A percentile compares a stretch with the other conserved stretches of the same genome.
Conservation (phyloP, 2,113 vertebrate genomes). For the Rhabdomys dilectus region DNA sequence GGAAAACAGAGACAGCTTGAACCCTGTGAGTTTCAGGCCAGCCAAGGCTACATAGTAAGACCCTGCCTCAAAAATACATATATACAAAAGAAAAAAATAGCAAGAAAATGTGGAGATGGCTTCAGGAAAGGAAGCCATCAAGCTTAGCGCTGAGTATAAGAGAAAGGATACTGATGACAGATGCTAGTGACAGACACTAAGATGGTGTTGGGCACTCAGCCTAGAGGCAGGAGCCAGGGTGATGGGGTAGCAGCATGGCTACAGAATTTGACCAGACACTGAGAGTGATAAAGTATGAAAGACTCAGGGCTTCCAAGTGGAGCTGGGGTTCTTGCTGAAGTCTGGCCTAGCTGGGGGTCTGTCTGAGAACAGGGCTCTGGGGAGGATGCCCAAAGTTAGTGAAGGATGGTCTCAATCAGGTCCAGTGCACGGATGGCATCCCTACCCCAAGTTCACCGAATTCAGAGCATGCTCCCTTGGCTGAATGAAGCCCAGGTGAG, state of each 20-base stretch:
- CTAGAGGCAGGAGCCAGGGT: not conserved
- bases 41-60: not conserved
- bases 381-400: not conserved
- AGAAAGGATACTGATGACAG: not conserved
- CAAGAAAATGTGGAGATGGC: not conserved
- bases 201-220: not conserved
- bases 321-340: not conserved
- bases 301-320: not conserved
- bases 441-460: not conserved
- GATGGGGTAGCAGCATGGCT: not conserved
- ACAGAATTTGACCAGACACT: not conserved
- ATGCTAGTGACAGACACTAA: not conserved
- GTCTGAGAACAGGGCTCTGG: not conserved
- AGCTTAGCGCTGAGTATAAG: not conserved
- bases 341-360: not conserved
- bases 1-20: not conserved
- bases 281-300: not conserved
- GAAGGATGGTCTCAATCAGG: not conserved
- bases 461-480: not conserved
- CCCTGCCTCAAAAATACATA: not conserved
- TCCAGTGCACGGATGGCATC: not conserved
- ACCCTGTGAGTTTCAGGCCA: not conserved
- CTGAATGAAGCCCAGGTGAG: not conserved
- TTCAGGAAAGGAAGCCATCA: not conserved
- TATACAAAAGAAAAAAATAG: no score